Evolutionary conservation across 1,140 invertebrate species (phyloP).

Genomic region (Ips nitidus): DNA sequence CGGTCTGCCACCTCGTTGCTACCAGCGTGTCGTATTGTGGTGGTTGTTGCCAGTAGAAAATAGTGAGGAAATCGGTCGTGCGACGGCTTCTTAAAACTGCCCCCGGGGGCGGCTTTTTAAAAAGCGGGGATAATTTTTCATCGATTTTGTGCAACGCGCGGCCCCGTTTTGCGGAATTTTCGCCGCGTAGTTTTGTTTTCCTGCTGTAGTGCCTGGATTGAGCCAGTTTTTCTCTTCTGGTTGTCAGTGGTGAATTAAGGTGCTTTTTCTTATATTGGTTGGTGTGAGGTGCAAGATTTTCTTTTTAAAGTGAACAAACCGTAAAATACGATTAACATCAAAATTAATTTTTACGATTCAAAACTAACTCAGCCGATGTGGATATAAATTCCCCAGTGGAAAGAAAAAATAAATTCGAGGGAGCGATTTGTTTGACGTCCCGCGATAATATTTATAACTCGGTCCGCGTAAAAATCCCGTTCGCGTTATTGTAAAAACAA

Average conservation of each 20-base stretch:
- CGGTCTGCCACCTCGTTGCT: not conserved
- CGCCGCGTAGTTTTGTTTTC: slow-evolving; percentile 16
- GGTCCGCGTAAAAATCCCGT: no score
- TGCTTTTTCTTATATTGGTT: slow-evolving; percentile 4
- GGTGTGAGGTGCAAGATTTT: slow-evolving; percentile 4
- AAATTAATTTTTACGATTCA: no score
- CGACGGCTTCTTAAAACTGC: slow-evolving; percentile 1
- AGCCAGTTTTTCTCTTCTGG: not conserved
- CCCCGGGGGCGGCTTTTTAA: slow-evolving; percentile 12
- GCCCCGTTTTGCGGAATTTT: slow-evolving; percentile 23
- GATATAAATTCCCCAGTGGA: no score
- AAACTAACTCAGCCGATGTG: no score
- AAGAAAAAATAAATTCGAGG: no score
- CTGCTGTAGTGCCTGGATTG: slow-evolving; percentile 1
- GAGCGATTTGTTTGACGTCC: no score
- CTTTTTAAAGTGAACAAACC: not conserved
- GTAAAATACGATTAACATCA: no score
- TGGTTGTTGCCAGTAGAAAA: not conserved
- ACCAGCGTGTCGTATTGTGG: no score
- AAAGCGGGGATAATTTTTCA: slow-evolving; percentile 34
- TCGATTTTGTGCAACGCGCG: slow-evolving; percentile 34
- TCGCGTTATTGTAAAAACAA: no score
- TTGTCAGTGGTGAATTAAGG: slow-evolving; percentile 1
- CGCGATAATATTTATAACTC: no score
- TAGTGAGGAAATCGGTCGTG: not conserved